Conservation (phyloP, 2,113 vertebrate genomes). For the Corythoichthys haematopterus region DNA sequence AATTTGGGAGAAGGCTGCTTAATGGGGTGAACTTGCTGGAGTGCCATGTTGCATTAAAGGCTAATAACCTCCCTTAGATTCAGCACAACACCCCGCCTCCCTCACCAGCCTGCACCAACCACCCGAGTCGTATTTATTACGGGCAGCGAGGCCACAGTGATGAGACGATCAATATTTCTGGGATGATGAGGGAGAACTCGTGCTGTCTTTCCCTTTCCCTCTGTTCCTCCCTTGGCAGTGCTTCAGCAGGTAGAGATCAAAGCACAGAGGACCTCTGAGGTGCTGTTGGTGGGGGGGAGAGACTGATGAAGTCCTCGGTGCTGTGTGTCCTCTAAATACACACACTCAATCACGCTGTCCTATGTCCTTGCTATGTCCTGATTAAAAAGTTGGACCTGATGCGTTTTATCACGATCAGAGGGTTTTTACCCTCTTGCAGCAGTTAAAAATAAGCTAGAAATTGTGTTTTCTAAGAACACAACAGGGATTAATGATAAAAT, state of each 20-base stretch:
- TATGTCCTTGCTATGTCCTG: conserved; percentile 66
- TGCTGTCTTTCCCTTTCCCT: conserved; percentile 47
- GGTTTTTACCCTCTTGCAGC: conserved; percentile 32
- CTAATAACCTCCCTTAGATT: conserved; percentile 61
- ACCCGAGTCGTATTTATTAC: conserved; percentile 69
- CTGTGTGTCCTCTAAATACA: conserved; percentile 66
- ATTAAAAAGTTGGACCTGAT: conserved; percentile 67
- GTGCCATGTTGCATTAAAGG: conserved; percentile 45
- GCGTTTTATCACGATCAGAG: conserved; percentile 49
- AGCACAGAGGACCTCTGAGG: conserved; percentile 65
- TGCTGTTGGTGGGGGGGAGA: conserved; percentile 47
- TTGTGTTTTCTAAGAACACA: neutral
- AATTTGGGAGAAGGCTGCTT: conserved; percentile 48
- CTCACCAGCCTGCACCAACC: conserved; percentile 38
- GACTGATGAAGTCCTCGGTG: conserved; percentile 65
- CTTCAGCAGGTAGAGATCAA: conserved; percentile 68
- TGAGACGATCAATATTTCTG: conserved; percentile 71
- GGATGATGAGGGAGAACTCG: conserved; percentile 64
- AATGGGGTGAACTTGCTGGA: conserved; percentile 51
- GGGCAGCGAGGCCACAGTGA: conserved; percentile 65
- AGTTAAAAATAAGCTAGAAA: conserved; percentile 12
- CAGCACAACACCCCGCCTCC: conserved; percentile 24
- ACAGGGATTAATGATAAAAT: neutral
- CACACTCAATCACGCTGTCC: conserved; percentile 64
- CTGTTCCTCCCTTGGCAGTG: conserved; percentile 59